Conservation (phyloP, 2,888 invertebrate genomes). For the Orthosia gracilis region DNA sequence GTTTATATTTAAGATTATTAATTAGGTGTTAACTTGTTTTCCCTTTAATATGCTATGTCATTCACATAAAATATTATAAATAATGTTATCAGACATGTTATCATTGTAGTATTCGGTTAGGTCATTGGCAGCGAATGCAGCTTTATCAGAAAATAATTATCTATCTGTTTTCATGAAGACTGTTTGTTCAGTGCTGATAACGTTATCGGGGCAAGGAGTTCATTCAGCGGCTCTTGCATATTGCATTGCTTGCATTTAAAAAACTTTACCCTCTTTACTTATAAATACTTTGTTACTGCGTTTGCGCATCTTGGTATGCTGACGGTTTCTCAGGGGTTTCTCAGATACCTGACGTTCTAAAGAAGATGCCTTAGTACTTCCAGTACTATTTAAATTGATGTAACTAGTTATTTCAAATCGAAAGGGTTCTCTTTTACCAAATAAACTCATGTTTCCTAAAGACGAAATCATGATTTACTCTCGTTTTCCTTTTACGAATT, state of each 20-base stretch:
- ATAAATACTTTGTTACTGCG: neutral
- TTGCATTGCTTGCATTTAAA: too few relatives aligned
- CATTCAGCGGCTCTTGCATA: neutral
- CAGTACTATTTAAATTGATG: too few relatives aligned
- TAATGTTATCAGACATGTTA: constrained; percentile 21
- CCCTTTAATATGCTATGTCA: neutral
- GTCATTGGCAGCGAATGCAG: constrained; percentile 46
- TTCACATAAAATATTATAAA: constrained; percentile 1
- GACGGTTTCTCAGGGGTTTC: too few relatives aligned
- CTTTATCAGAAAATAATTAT: constrained; percentile 26
- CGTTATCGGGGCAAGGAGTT: constrained; percentile 4
- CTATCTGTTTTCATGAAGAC: neutral
- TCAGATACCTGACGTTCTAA: too few relatives aligned
- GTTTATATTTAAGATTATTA: too few relatives aligned
- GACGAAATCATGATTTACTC: too few relatives aligned
- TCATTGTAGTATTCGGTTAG: constrained; percentile 19
- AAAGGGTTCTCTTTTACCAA: too few relatives aligned
- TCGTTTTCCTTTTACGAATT: neutral
- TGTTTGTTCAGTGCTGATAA: neutral
- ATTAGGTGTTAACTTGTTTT: neutral
- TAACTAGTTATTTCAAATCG: too few relatives aligned
- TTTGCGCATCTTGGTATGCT: neutral
- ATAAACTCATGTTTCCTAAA: too few relatives aligned
- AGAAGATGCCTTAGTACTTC: too few relatives aligned
- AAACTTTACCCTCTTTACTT: too few relatives aligned